Percentiles rank a stretch among this genome's conserved stretches.
Conservation (phyloP, 2,113 vertebrate genomes). For the Numenius arquata region DNA sequence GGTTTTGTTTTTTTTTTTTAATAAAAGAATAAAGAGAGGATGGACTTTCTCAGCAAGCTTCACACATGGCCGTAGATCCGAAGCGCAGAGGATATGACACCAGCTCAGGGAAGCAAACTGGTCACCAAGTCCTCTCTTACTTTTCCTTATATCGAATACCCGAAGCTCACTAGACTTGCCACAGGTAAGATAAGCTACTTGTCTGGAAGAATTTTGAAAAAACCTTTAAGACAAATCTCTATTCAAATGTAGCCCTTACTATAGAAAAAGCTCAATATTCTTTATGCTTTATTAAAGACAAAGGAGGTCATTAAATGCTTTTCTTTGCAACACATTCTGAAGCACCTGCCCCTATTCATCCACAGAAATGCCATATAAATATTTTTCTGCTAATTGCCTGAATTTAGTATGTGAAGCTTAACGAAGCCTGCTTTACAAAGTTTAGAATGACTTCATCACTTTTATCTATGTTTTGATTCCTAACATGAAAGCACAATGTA, state of each 20-base stretch:
- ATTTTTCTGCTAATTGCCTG: neutral
- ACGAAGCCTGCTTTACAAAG: neutral
- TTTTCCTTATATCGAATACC: neutral
- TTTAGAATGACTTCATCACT: slow-evolving; percentile 30
- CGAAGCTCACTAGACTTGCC: neutral
- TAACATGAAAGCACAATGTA: slow-evolving; percentile 13
- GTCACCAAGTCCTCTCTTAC: neutral
- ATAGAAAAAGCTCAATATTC: neutral
- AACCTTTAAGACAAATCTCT: neutral
- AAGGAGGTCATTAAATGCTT: neutral
- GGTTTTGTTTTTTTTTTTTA: neutral
- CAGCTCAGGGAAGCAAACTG: neutral
- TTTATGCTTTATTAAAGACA: neutral
- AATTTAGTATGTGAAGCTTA: slow-evolving; percentile 21
- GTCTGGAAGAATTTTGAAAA: neutral
- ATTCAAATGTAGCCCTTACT: neutral
- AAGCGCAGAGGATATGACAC: neutral
- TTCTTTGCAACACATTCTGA: neutral
- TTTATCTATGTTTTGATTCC: slow-evolving; percentile 53
- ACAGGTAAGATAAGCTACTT: neutral
- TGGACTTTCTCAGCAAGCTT: neutral
- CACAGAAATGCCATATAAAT: neutral
- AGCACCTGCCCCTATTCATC: neutral
- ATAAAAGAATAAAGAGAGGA: neutral
- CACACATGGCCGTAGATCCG: neutral